Conservation (phyloP, 2,797 vertebrate genomes). For the Aythya fuligula region DNA sequence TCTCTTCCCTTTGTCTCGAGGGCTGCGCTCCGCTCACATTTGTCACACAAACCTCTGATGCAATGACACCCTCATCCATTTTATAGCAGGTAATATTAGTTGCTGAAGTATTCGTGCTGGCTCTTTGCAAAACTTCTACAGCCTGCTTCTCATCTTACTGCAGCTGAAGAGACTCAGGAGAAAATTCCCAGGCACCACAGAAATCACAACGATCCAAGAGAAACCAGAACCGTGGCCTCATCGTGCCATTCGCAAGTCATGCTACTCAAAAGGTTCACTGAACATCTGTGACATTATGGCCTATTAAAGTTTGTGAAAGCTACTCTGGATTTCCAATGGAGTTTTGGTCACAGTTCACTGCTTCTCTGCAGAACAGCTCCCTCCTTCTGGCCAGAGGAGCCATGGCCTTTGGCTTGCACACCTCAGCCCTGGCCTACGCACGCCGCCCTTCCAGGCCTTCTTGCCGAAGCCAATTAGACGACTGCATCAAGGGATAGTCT, state of each 20-base stretch:
- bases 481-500: background rate
- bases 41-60: background rate
- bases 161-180: background rate
- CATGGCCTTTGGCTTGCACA: background rate
- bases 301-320: slow-evolving; percentile 26
- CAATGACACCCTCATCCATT: background rate
- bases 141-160: background rate
- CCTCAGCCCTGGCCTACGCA: fast-evolving
- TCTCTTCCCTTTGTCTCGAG: background rate
- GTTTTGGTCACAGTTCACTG: background rate
- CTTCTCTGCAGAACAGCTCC: background rate
- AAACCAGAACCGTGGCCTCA: background rate
- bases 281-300: background rate
- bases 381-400: background rate
- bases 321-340: background rate
- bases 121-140: background rate
- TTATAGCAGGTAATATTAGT: background rate
- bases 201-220: background rate
- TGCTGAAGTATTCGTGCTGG: background rate
- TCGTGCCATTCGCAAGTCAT: background rate
- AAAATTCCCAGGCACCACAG: background rate
- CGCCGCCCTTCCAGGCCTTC: background rate
- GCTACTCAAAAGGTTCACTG: background rate
- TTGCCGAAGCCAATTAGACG: background rate
- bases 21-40: background rate